These are phyloP conservation scores for Chrysopa pallens DNA, from an alignment of 1,140 invertebrate genomes.

Conservation along the genomic window DNA sequence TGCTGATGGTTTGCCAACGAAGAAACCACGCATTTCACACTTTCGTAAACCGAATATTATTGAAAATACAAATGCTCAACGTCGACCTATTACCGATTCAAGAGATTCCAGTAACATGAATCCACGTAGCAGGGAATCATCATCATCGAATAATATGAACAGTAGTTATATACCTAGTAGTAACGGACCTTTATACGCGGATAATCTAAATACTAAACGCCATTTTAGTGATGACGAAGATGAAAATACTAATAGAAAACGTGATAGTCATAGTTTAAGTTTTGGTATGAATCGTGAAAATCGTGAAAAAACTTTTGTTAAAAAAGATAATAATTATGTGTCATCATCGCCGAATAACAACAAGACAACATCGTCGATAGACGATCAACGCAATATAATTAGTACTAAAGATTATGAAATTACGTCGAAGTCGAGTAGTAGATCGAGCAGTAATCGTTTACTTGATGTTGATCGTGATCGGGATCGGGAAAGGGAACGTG, in stretches of 20 bases:
- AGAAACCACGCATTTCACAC: slow-evolving; percentile 68
- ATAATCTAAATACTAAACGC: slow-evolving; percentile 8
- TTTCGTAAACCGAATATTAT: slow-evolving; percentile 44
- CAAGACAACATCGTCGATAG: slow-evolving; percentile 6
- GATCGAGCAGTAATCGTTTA: neutral
- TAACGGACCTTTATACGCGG: slow-evolving; percentile 1
- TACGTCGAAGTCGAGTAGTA: too few species aligned
- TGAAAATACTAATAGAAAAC: slow-evolving; percentile 8
- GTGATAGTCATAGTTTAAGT: slow-evolving; percentile 13
- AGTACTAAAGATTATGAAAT: slow-evolving; percentile 6
- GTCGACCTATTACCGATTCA: slow-evolving; percentile 3
- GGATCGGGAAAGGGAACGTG: slow-evolving; percentile 6
- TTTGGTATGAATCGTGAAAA: slow-evolving; percentile 7
- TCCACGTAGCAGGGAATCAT: neutral
- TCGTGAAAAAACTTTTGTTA: slow-evolving; percentile 9
- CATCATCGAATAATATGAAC: too few species aligned
- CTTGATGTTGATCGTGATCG: neutral
- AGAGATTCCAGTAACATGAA: neutral
- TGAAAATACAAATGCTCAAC: slow-evolving; percentile 12
- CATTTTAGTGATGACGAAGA: slow-evolving; percentile 19
- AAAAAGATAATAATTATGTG: slow-evolving; percentile 1
- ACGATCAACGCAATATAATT: slow-evolving; percentile 4
- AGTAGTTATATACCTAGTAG: neutral
- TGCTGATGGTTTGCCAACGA: slow-evolving; percentile 43
- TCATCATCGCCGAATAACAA: neutral